Evolutionary conservation across 2,797 vertebrate species (phyloP).

Genomic region (Chelidonichthys spinosus): DNA sequence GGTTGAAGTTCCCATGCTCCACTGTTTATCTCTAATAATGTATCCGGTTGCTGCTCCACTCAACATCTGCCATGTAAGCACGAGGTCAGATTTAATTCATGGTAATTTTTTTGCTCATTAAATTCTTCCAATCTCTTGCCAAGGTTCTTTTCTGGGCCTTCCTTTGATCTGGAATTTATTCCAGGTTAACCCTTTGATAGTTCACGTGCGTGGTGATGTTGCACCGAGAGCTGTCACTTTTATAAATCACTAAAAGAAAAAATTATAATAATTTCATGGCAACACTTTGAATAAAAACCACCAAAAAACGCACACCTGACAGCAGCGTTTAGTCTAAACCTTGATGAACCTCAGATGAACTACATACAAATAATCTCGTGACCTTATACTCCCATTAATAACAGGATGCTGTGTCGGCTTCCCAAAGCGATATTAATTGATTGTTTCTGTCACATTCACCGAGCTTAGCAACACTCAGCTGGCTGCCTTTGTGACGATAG

Average conservation of each 20-base stretch:
- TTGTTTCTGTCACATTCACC: constrained; percentile 77
- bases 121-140: constrained; percentile 86
- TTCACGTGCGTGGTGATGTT: constrained; percentile 47
- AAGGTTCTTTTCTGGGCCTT: constrained; percentile 80
- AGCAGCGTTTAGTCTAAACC: background rate
- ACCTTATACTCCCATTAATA: constrained; percentile 64
- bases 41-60: constrained; percentile 63
- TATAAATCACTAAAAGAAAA: constrained; percentile 16
- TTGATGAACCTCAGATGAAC: background rate
- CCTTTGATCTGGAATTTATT: constrained; percentile 87
- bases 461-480: constrained; percentile 77
- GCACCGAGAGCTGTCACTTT: constrained; percentile 17
- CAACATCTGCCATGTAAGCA: constrained; percentile 86
- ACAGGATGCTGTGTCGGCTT: constrained; percentile 66
- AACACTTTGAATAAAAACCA: background rate
- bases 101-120: constrained; percentile 92
- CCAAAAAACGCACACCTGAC: background rate
- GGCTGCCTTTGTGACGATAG: constrained; percentile 74
- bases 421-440: constrained; percentile 79
- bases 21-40: constrained; percentile 58
- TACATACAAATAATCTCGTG: constrained; percentile 29
- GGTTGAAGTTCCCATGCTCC: constrained; percentile 14
- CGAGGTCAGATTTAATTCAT: constrained; percentile 90
- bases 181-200: constrained; percentile 84
- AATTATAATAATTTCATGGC: background rate